Percentiles rank a stretch among this genome's conserved stretches.
Evolutionary conservation across 2,888 invertebrate genomes (phyloP).

Genomic region (Catonia carolina): DNA sequence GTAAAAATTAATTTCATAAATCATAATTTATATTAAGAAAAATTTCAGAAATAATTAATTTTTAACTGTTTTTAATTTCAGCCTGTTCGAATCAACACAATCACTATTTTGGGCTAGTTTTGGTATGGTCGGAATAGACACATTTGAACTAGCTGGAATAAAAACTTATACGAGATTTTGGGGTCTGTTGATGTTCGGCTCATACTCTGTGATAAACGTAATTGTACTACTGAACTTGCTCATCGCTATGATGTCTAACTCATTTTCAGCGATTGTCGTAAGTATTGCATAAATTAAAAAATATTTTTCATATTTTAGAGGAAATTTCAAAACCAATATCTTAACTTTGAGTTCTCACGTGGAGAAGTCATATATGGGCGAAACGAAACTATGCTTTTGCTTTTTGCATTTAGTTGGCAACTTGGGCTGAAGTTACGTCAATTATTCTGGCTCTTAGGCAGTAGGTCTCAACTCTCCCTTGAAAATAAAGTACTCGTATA

Average conservation of each 20-base stretch:
- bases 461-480: too few species aligned
- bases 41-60: too few species aligned
- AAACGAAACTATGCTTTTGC: too few species aligned
- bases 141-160: conserved; percentile 81
- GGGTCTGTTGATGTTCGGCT: conserved; percentile 93
- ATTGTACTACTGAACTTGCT: conserved; percentile 89
- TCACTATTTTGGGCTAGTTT: conserved; percentile 96
- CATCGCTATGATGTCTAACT: conserved; percentile 98
- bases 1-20: too few species aligned
- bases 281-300: conserved; percentile 40
- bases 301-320: not conserved
- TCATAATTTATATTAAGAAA: too few species aligned
- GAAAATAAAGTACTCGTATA: too few species aligned
- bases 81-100: conserved; percentile 90
- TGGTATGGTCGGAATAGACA: conserved; percentile 81
- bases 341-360: too few species aligned
- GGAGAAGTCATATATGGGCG: too few species aligned
- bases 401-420: too few species aligned
- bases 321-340: too few species aligned
- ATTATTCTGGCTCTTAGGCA: too few species aligned
- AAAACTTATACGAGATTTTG: conserved; percentile 84
- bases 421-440: too few species aligned
- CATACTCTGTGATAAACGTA: conserved; percentile 90
- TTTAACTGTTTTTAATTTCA: conserved; percentile 42
- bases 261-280: conserved; percentile 87